Percentiles rank a stretch among this genome's conserved stretches.
These are phyloP conservation scores for Drosophila kohkoa DNA, from an alignment of 1,140 invertebrate genomes.

Conservation along the genomic window DNA sequence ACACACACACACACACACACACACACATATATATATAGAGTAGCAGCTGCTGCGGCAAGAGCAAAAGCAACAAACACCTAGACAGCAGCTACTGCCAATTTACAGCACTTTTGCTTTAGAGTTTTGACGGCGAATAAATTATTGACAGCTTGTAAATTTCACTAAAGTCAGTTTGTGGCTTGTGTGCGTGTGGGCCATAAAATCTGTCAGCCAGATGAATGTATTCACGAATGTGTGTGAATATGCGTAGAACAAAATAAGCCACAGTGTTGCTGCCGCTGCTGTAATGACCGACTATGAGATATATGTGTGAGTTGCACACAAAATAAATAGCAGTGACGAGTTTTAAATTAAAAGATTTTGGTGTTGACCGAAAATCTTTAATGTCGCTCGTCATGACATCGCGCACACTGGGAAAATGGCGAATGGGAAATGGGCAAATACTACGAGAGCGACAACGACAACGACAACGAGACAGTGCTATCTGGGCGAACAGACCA, in stretches of 20 bases:
- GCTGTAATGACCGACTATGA: conserved; percentile 4
- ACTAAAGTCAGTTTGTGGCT: conserved; percentile 72
- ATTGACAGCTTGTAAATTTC: conserved; percentile 81
- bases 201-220: conserved; percentile 23
- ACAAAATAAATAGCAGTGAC: background rate
- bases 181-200: conserved; percentile 34
- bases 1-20: conserved; percentile 36
- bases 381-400: conserved; percentile 13
- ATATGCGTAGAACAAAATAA: conserved; percentile 18
- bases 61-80: conserved; percentile 29
- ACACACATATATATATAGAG: background rate
- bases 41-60: conserved; percentile 18
- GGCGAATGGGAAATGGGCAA: background rate
- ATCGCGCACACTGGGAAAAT: background rate
- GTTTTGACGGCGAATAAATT: conserved; percentile 76
- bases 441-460: too few species aligned
- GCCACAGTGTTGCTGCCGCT: background rate
- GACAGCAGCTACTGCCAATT: conserved; percentile 64
- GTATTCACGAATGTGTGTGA: background rate
- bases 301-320: background rate
- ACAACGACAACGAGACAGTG: background rate
- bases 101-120: conserved; percentile 75
- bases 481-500: conserved; percentile 1
- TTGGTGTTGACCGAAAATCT: conserved; percentile 5
- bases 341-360: background rate